Evolutionary conservation across 2,888 invertebrate genomes (phyloP), one percentile per base, ranked within the genome.

Genomic region (Rhagonycha lutea): DNA sequence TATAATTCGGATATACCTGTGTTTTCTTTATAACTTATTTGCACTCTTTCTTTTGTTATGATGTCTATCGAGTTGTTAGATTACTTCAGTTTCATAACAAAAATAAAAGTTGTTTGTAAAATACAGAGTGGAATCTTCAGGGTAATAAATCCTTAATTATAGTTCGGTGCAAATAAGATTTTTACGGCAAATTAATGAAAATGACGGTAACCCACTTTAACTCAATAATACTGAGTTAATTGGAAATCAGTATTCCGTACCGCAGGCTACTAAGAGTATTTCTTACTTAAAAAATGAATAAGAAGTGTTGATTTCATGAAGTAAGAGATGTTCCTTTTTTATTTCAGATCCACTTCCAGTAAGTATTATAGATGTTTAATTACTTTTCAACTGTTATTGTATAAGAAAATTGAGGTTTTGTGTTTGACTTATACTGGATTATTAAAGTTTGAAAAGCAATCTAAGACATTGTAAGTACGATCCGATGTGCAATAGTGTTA

Each of bases 171-270:
- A 83, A 81, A 65, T 65, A 65, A 85, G 84, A 86, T 84, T 85
- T 84, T 84, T 84, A 83, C 84, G 73, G 78, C 68, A 78, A 73
- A 81, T 80, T 84, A 83, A 83, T 82, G 84, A 84, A 78, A 85
- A 84, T 85, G 83, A 84, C 82, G 83, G 80, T 78, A 79, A 78
- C 79, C 81, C 79, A 82, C 82, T 82, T 80, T 83, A 79, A 79
- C 81, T 83, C 85, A 84, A 85, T 85, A 85, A 85, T 83, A 82
- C 80, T 82, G 80, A 81, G 84, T 83, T 86, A 86, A 86, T 86
- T 86, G 85, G 85, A 84, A 85, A 86, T 86, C 85, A 84, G 85
- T 85, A 84, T 83, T 81, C 82, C 47, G 74, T 78, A 80, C 82
- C 81, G 70, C 73, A 70, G 81, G 82, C 80, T 75, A 72, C 73